These are phyloP conservation scores for Nothobranchius kuhntae DNA, from an alignment of 2,113 vertebrate genomes.

Conservation along the genomic window DNA sequence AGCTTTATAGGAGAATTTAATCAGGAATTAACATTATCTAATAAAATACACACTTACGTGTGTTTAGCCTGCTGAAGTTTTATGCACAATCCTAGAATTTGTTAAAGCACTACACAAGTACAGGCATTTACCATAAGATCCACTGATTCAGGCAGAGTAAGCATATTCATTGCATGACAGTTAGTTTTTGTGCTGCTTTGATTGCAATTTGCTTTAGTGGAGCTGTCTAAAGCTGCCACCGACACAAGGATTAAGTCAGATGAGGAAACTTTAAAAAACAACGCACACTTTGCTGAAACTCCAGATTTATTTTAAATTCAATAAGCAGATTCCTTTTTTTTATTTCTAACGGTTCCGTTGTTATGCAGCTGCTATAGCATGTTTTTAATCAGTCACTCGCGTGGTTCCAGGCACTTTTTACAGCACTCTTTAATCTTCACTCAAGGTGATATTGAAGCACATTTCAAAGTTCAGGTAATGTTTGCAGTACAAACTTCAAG, in stretches of 20 bases:
- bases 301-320: not conserved
- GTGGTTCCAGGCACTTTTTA: constrained; percentile 35
- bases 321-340: too few relatives aligned
- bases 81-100: not conserved
- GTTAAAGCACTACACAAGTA: too few relatives aligned
- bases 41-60: not conserved
- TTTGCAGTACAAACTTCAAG: constrained; percentile 49
- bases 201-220: constrained; percentile 1
- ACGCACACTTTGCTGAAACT: not conserved
- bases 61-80: not conserved
- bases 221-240: not conserved
- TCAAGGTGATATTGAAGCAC: constrained; percentile 54
- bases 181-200: not conserved
- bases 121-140: not conserved
- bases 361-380: constrained; percentile 13
- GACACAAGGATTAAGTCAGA: not conserved
- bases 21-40: not conserved
- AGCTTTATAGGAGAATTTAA: not conserved
- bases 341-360: not conserved
- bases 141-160: not conserved
- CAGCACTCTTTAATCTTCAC: constrained; percentile 12
- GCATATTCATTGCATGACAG: not conserved
- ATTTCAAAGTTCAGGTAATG: constrained; percentile 38
- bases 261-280: too few relatives aligned
- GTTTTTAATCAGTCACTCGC: not conserved